Evolutionary conservation across 53 echinoderm and acorn worm species (phyloP).

Genomic region (Astropecten irregularis): DNA sequence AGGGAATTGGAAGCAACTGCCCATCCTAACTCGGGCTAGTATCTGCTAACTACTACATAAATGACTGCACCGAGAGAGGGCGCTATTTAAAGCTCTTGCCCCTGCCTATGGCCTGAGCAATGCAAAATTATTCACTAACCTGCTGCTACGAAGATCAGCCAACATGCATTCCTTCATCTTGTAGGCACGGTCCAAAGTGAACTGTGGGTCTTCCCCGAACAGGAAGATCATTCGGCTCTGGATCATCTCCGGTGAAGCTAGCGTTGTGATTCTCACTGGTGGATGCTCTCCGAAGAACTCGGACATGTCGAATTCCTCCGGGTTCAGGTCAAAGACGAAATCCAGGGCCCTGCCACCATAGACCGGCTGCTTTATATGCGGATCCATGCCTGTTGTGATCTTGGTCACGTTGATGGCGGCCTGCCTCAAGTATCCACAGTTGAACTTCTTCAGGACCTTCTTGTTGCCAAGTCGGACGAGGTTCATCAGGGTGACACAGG

Average conservation of each 20-base stretch:
- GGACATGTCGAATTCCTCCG: conserved; percentile 32
- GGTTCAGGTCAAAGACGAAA: conserved; percentile 39
- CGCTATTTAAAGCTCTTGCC: too few species aligned
- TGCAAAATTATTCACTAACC: too few species aligned
- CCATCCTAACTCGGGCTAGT: too few species aligned
- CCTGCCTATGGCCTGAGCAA: too few species aligned
- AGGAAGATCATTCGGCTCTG: not conserved
- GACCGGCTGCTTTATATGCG: conserved; percentile 44
- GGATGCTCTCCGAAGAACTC: conserved; percentile 43
- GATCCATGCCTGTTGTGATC: conserved; percentile 30
- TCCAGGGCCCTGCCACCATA: conserved; percentile 57
- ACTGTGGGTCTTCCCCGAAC: conserved; percentile 15
- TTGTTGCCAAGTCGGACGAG: too few species aligned
- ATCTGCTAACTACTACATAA: too few species aligned
- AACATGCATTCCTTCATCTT: conserved; percentile 48
- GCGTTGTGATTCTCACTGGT: conserved; percentile 38
- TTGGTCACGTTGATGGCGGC: conserved; percentile 57
- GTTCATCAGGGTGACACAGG: conserved; percentile 39
- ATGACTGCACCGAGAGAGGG: too few species aligned
- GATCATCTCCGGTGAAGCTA: conserved; percentile 22
- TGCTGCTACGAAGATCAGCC: too few species aligned
- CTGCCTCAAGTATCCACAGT: conserved; percentile 54
- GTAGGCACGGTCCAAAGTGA: conserved; percentile 20
- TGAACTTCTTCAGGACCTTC: conserved; percentile 44
- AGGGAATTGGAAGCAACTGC: too few species aligned